phyloP scores from a whole-genome alignment of 2,113 vertebrate species.

The Panthera leo region DNA sequence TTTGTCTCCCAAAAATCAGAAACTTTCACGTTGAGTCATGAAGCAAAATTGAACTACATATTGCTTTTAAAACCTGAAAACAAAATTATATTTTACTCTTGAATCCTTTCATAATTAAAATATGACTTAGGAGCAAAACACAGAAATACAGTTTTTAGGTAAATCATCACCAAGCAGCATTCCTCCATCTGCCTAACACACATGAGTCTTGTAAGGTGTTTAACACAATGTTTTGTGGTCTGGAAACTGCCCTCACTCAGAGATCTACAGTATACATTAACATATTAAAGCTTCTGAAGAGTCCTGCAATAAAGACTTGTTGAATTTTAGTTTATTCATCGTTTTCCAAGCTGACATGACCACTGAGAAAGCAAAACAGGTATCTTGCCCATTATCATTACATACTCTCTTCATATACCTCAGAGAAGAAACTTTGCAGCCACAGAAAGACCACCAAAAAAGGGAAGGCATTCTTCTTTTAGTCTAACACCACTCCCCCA shows the following conservation, averaged over 20 bases:
- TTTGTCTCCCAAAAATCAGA: background rate
- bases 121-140: background rate
- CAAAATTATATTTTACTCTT: background rate
- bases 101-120: slow-evolving; percentile 15
- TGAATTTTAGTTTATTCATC: background rate
- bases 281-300: background rate
- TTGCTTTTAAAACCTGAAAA: background rate
- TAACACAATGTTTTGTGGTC: background rate
- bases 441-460: background rate
- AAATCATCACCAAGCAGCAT: background rate
- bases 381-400: background rate
- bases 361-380: background rate
- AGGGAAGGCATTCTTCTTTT: background rate
- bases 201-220: background rate
- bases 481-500: background rate
- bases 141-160: background rate
- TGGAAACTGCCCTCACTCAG: background rate
- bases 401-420: background rate
- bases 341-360: background rate
- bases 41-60: background rate
- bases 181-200: background rate
- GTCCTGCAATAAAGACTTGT: background rate
- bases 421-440: background rate
- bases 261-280: background rate
- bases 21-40: background rate